Base-by-base conservation (phyloP, 1,140 invertebrate genomes). In the Drosophila ambigua region DNA sequence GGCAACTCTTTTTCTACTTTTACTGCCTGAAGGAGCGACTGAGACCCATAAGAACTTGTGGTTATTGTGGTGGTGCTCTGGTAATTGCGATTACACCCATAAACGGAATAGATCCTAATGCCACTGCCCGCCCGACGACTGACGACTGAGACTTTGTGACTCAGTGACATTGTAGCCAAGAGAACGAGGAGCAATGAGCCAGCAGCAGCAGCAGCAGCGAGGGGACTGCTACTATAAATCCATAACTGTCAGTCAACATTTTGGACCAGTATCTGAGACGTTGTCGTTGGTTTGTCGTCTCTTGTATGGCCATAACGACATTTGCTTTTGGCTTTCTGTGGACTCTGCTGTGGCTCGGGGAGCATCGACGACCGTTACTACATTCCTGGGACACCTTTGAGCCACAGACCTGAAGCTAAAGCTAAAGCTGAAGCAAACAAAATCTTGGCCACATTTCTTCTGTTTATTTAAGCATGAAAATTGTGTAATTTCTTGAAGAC, bases 181-280 rank as follows among this genome's bases (percentile, higher is more conserved):
- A 60, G 43, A 46, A 50, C 44, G 54, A 55, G 35, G 43, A 76
- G 26, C 20, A 26, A 39, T 11, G 39, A 58, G 20, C 28, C 52
- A 52, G 51, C 35, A 45, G 44, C 41, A 44, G 44, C 16, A 16
- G 16, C 16, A 16, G 16, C 62, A 53, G 51, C 45, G 48, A 41
- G 35, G 11, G 11, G 11, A 87, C 82, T 85, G 81, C 81, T 74
- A 87, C 81, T 85, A 85, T 85, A 85, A 85, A 85, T 85, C 82
- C 82, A 85, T 87, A 85, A 85, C 81, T 85, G 81, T 85, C 81
- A 87, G 65, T 85, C 81, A 85, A 78, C 64, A 76, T 77, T 87
- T 80, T 82, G 78, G 65, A 82, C 74, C 74, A 78, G 82, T 82
- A 85, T 87, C 74, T 74, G 69, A 54, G 68, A 62, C 60, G 77